A percentile compares a stretch with the other conserved stretches of the same genome.
Evolutionary conservation across 2,888 invertebrate genomes (phyloP).

Genomic region (Cotesia congregata): DNA sequence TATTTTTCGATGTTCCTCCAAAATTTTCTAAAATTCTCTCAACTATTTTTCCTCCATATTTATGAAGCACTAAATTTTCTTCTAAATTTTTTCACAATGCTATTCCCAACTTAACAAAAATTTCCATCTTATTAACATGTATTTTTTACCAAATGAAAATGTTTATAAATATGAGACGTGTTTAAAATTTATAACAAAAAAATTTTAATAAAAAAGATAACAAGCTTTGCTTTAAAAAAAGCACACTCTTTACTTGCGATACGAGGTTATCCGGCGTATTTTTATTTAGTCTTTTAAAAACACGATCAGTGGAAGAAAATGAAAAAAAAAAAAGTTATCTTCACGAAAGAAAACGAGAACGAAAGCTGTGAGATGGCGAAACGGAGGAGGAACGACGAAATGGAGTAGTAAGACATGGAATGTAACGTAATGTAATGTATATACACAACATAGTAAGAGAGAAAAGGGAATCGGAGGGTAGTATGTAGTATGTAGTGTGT

Average conservation of each 20-base stretch:
- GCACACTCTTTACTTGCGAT: not conserved
- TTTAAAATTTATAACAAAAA: not conserved
- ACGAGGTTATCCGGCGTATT: not conserved
- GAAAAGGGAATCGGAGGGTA: conserved; percentile 48
- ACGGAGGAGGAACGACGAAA: not conserved
- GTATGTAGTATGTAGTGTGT: conserved; percentile 23
- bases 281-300: not conserved
- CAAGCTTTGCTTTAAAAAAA: not conserved
- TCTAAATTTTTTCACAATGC: too few relatives aligned
- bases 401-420: not conserved
- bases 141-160: not conserved
- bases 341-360: not conserved
- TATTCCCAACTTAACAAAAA: too few relatives aligned
- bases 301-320: not conserved
- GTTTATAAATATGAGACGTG: not conserved
- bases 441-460: conserved; percentile 48
- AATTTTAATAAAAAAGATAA: not conserved
- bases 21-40: too few relatives aligned
- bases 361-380: not conserved
- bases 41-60: too few relatives aligned
- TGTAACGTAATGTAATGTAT: not conserved
- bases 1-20: too few relatives aligned
- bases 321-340: not conserved
- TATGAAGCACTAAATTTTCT: too few relatives aligned
- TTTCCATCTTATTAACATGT: too few relatives aligned